Evolutionary conservation across 2,888 invertebrate genomes (phyloP).

Genomic region (Tortrix viridana): DNA sequence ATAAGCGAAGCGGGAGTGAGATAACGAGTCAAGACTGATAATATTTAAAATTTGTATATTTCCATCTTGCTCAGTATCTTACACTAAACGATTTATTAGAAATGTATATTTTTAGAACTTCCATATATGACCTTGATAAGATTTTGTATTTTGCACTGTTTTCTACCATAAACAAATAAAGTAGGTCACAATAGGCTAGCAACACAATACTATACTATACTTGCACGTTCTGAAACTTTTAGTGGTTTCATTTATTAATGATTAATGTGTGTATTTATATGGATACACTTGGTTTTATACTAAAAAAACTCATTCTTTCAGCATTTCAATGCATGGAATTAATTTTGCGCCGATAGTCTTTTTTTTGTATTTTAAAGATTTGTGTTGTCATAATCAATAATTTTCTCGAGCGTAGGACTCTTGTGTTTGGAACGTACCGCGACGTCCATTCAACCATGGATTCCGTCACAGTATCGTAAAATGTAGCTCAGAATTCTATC

Average conservation of each 20-base stretch:
- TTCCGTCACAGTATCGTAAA: slow-evolving; percentile 53
- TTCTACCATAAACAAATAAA: slow-evolving; percentile 30
- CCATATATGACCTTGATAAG: too few relatives aligned
- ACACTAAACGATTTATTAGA: too few relatives aligned
- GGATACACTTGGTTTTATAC: too few relatives aligned
- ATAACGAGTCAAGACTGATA: too few relatives aligned
- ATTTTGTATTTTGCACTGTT: neutral
- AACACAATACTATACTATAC: slow-evolving; percentile 9
- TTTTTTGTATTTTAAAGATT: neutral
- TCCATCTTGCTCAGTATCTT: too few relatives aligned
- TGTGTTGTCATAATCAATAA: slow-evolving; percentile 14
- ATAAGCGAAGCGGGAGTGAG: too few relatives aligned
- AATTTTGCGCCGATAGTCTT: too few relatives aligned
- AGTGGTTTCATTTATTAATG: neutral
- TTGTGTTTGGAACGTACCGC: slow-evolving; percentile 41
- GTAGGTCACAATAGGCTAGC: slow-evolving; percentile 29
- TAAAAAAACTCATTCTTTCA: too few relatives aligned
- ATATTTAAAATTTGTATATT: too few relatives aligned
- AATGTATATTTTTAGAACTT: too few relatives aligned
- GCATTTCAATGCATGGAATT: too few relatives aligned
- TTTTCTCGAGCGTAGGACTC: slow-evolving; percentile 1
- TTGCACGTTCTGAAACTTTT: slow-evolving; percentile 28
- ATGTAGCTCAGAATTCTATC: slow-evolving; percentile 66
- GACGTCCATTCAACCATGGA: slow-evolving; percentile 44
- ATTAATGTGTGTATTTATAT: too few relatives aligned